Conservation (phyloP, 1,140 invertebrate genomes). For the Anoplolepis gracilipes region DNA sequence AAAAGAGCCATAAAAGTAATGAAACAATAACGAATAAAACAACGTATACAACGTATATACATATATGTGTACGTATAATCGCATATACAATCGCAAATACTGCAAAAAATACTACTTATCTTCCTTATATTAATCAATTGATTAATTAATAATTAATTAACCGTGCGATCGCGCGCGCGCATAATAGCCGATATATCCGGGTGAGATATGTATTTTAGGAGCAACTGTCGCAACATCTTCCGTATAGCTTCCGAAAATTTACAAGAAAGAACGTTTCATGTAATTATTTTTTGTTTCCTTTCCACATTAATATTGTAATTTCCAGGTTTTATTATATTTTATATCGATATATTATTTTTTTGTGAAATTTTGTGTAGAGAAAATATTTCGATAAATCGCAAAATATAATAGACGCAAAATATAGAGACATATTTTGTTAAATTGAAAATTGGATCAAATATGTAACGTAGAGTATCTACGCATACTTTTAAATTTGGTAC, state of each 20-base stretch:
- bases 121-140: conserved; percentile 12
- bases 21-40: conserved; percentile 11
- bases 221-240: neutral
- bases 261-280: neutral
- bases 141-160: too few species aligned
- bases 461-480: neutral
- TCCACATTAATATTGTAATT: too few species aligned
- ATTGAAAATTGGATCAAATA: neutral
- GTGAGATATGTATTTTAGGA: conserved; percentile 22
- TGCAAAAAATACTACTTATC: neutral
- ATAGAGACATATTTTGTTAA: neutral
- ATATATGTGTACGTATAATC: neutral
- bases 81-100: neutral
- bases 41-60: neutral
- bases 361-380: too few species aligned
- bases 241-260: neutral
- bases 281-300: neutral
- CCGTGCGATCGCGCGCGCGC: neutral
- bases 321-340: too few species aligned
- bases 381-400: neutral
- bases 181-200: conserved; percentile 3
- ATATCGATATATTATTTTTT: too few species aligned
- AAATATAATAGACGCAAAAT: neutral
- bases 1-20: conserved; percentile 29
- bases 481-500: neutral